These are phyloP conservation scores for Chrosomus eos DNA, from an alignment of 2,797 vertebrate genomes.

Conservation along the genomic window DNA sequence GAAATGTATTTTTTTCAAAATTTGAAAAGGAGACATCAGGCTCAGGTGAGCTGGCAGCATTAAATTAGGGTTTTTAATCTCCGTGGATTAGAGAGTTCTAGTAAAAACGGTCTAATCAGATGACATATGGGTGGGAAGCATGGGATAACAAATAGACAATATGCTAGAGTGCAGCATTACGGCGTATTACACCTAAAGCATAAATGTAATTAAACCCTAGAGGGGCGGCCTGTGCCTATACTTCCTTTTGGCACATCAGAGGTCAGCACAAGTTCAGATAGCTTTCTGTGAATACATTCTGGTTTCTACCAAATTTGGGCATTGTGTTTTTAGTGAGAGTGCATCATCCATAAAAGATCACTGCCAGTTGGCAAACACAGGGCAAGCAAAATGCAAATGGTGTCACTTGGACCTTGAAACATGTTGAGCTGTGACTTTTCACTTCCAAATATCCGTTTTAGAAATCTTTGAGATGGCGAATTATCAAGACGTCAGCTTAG, in stretches of 20 bases:
- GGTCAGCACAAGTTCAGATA: constrained; percentile 20
- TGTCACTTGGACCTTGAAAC: constrained; percentile 19
- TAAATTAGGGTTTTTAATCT: constrained; percentile 43
- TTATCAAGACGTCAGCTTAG: not conserved
- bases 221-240: not conserved
- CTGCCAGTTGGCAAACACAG: constrained; percentile 7
- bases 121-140: not conserved
- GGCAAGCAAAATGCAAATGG: constrained; percentile 28
- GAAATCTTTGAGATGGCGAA: not conserved
- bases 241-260: not conserved
- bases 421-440: constrained; percentile 16
- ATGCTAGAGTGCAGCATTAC: constrained; percentile 17
- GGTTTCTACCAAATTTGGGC: not conserved
- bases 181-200: constrained; percentile 11
- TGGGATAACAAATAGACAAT: constrained; percentile 28
- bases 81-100: constrained; percentile 29
- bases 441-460: constrained; percentile 5
- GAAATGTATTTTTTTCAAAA: not conserved
- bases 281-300: not conserved
- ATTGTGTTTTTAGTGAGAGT: not conserved
- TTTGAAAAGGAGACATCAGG: constrained; percentile 6
- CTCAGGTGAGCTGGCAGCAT: not conserved
- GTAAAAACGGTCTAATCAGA: constrained; percentile 34
- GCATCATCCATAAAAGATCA: not conserved
- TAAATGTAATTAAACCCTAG: constrained; percentile 30